Conservation (phyloP, 2,797 vertebrate species). For the Pogoniulus pusillus region DNA sequence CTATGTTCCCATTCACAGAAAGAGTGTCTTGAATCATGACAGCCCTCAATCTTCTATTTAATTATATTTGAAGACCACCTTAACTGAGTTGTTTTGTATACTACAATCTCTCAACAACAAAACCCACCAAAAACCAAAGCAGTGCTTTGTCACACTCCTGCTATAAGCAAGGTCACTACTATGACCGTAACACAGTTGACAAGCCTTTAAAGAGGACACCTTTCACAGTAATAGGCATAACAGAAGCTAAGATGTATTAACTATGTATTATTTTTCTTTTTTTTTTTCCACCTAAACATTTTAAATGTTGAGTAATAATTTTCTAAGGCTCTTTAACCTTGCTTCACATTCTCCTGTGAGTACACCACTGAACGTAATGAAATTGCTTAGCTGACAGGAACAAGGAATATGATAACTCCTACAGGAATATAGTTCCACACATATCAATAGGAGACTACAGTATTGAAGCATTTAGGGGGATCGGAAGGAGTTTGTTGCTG, state of each 20-base stretch:
- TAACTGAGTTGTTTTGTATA: neutral
- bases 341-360: neutral
- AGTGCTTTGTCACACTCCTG: neutral
- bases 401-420: neutral
- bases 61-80: neutral
- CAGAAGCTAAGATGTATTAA: neutral
- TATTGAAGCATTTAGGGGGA: neutral
- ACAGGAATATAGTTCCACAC: neutral
- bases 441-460: neutral
- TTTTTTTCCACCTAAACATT: neutral
- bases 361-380: neutral
- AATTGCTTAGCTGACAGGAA: neutral
- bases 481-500: neutral
- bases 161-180: neutral
- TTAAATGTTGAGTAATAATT: slow-evolving; percentile 11
- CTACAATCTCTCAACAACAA: neutral
- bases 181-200: neutral
- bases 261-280: neutral
- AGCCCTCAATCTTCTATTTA: neutral
- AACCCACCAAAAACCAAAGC: neutral
- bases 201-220: neutral
- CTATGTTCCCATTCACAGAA: neutral
- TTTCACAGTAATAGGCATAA: neutral
- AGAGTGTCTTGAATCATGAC: neutral
- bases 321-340: neutral